Evolutionary conservation across 1,140 invertebrate genomes (phyloP), one percentile per base, ranked within the genome.

Genomic region (Drosophila sp.): DNA sequence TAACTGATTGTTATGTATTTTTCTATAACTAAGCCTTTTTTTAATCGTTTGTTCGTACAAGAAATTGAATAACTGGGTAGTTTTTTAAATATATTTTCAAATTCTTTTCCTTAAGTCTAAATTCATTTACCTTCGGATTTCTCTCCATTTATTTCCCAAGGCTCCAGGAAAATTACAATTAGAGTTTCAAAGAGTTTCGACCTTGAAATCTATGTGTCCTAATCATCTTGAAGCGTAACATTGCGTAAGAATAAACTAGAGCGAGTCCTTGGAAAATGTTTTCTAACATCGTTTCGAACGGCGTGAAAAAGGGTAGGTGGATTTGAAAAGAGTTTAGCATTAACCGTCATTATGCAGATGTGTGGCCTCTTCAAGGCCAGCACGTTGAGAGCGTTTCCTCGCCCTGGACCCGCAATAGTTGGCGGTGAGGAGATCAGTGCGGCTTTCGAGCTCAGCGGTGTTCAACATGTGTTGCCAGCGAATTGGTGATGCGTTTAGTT

Each of bases 211-310:
- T 47, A 33, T 32, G 8, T 54, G 30, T 57, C 60, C 33, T 68
- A 35, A 66, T 38, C 55, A 55, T 11, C 23, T 54, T 60, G 38
- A 67, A 41, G 61, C 73, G 54, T 76, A 77, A 77, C 67, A 77
- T 77, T 77, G 30, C 75, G 74, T 57, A 77, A 77, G 56, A 40
- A 6, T 82, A 72, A 82, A 83, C 83, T 87, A 87, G 83, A 82
- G 56, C 29, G 33, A 5, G 38, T 47, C 30, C 40, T 32, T 35
- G 2, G 1, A 27, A 56, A 54, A 56, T 55, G 25, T 47, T 55
- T 30, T 78, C 73, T 83, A 89, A 80, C 60, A 41, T 64, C 72
- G 89, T 87, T 89, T 69, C 25, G 64, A 38, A 38, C 10, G 35
- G 30, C 29, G 11, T 10, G 38, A 64, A 69, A 76, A 61, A 38